Evolutionary conservation across 2,888 invertebrate genomes (phyloP), one percentile per base, ranked within the genome.

Genomic region (Erebia epiphron): DNA sequence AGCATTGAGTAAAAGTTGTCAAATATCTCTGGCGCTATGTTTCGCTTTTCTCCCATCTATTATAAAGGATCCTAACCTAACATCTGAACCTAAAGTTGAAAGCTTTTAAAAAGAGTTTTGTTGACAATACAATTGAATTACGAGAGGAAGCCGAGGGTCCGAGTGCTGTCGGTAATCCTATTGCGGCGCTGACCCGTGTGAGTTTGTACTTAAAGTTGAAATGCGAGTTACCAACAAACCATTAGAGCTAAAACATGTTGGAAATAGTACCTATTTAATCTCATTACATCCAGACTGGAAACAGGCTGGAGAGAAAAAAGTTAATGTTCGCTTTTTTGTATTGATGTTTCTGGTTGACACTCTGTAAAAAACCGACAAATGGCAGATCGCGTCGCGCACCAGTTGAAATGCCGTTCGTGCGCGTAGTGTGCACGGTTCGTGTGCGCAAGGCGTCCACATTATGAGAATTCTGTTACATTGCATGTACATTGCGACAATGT

Each of bases 121-220:
- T 83, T 80, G 83, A 85, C 86, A 86, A 83, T 86, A 83, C 83
- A 86, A 88, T 87, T 85, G 86, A 86, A 90, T 89, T 87, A 88
- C 35, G 35, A 35, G 35, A 35, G 35, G 83, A 82, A 75, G 83
- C 82, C 84, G 83, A 79, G 85, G 83, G 83, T 86, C 71, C 86
- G 86, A 85, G 83, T 83, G 86, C 82, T 86, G 85, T 83, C 80
- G 81, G 86, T 89, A 91, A 91, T 91, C 90, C 90, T 88, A 88
- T 91, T 91, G 90, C 82, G 90, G 89, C 81, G 79, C 76, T 80
- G 83, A 81, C 84, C 83, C 83, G 80, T 81, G 80, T 84, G 83
- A 83, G 84, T 86, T 46, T 46, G 46, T 84, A 84, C 80, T 84
- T 82, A 87, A 90, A 89, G 87, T 90, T 88, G 76, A 80, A 81